Evolutionary conservation across 2,888 invertebrate genomes (phyloP).

Genomic region (Tinea pellionella): DNA sequence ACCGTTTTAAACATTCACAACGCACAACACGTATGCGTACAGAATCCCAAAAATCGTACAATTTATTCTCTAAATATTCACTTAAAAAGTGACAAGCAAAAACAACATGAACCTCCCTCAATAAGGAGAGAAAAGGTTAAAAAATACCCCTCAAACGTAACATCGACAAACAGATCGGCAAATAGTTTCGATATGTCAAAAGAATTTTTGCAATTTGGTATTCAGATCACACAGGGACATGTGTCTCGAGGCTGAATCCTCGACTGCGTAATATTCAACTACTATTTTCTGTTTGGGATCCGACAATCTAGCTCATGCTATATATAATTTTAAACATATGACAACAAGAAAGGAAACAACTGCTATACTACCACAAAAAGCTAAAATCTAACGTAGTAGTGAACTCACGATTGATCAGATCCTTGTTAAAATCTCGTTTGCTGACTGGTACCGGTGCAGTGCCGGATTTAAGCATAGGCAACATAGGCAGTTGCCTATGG

Average conservation of each 20-base stretch:
- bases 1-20: too few species aligned
- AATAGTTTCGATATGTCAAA: conserved; percentile 13
- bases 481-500: too few species aligned
- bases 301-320: not conserved
- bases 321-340: too few species aligned
- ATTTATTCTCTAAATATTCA: not conserved
- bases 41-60: not conserved
- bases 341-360: too few species aligned
- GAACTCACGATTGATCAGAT: too few species aligned
- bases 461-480: too few species aligned
- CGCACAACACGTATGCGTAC: not conserved
- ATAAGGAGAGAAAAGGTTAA: not conserved
- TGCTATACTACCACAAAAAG: too few species aligned
- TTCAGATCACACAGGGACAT: not conserved
- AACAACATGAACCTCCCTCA: not conserved
- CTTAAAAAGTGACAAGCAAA: not conserved
- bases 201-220: not conserved
- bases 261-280: not conserved
- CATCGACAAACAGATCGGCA: conserved; percentile 7
- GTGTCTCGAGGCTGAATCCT: not conserved
- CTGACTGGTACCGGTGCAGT: too few species aligned
- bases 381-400: too few species aligned
- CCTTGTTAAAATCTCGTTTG: too few species aligned
- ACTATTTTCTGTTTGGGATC: not conserved
- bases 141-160: not conserved